These are phyloP conservation scores for Heterodera schachtii DNA, from an alignment of 1,140 invertebrate species.

Conservation along the genomic window DNA sequence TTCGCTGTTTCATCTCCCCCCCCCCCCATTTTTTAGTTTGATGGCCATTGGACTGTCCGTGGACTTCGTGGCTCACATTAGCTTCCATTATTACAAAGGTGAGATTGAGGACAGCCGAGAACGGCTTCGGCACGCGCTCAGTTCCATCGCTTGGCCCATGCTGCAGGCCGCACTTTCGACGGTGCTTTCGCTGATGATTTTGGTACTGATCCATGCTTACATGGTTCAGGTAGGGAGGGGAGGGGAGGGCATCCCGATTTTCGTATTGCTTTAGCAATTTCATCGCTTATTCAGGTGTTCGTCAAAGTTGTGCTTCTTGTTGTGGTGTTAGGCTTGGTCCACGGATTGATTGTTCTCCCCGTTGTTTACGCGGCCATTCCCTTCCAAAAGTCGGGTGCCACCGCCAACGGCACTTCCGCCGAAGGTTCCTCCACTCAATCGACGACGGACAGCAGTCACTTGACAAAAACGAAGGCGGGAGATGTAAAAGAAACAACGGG, in stretches of 20 bases:
- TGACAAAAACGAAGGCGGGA: neutral
- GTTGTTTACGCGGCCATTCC: constrained; percentile 66
- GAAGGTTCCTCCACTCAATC: neutral
- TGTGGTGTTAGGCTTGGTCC: constrained; percentile 64
- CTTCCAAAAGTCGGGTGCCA: constrained; percentile 49
- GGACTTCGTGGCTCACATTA: constrained; percentile 68
- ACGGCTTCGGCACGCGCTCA: constrained; percentile 81
- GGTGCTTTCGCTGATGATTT: constrained; percentile 82
- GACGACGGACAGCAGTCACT: constrained; percentile 16
- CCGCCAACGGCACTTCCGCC: neutral
- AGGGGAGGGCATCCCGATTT: constrained; percentile 40
- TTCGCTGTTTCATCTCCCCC: neutral
- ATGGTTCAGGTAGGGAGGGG: constrained; percentile 70
- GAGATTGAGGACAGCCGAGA: constrained; percentile 72
- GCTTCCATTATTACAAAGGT: constrained; percentile 69
- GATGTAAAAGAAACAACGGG: no score
- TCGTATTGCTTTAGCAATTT: neutral
- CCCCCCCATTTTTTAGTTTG: constrained; percentile 40
- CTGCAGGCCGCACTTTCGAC: constrained; percentile 92
- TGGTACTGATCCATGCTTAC: constrained; percentile 87
- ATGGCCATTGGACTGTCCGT: constrained; percentile 69
- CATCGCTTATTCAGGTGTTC: constrained; percentile 52
- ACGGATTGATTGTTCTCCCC: constrained; percentile 66
- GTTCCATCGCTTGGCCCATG: constrained; percentile 87
- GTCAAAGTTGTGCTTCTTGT: constrained; percentile 68